These are phyloP conservation scores for Muscicapa striata DNA, from an alignment of 2,797 vertebrate species.

Conservation along the genomic window DNA sequence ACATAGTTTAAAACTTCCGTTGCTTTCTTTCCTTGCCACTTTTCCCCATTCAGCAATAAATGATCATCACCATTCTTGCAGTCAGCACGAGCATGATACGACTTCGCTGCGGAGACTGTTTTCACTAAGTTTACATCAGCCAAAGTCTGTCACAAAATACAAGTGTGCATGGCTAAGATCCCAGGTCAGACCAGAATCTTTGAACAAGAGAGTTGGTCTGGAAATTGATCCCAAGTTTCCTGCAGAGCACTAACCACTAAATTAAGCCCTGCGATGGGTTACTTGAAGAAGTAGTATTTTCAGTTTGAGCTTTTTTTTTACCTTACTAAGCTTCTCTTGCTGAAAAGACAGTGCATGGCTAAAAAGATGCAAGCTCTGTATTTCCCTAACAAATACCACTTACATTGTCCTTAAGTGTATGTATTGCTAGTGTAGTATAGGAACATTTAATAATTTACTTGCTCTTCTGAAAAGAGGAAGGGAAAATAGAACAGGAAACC, in stretches of 20 bases:
- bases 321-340: not conserved
- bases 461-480: not conserved
- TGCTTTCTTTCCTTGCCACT: not conserved
- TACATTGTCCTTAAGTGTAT: not conserved
- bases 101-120: not conserved
- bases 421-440: fast-evolving
- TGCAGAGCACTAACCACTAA: slow-evolving; percentile 32
- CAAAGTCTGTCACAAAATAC: slow-evolving; percentile 2
- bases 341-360: not conserved
- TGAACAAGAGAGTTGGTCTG: slow-evolving; percentile 6
- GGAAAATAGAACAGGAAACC: slow-evolving; percentile 56
- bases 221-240: slow-evolving; percentile 49
- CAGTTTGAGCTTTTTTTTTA: not conserved
- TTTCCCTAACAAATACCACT: not conserved
- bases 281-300: slow-evolving; percentile 26
- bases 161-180: not conserved
- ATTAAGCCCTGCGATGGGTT: not conserved
- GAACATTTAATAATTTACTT: slow-evolving; percentile 20
- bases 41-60: not conserved
- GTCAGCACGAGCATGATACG: fast-evolving
- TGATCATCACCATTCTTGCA: not conserved
- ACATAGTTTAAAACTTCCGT: not conserved
- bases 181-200: slow-evolving; percentile 35
- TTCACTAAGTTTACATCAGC: not conserved
- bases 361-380: not conserved